A percentile compares a stretch with the other conserved stretches of the same genome.
These are phyloP conservation scores for Drosophila nikananu DNA, from an alignment of 1,140 invertebrate genomes.

Conservation along the genomic window DNA sequence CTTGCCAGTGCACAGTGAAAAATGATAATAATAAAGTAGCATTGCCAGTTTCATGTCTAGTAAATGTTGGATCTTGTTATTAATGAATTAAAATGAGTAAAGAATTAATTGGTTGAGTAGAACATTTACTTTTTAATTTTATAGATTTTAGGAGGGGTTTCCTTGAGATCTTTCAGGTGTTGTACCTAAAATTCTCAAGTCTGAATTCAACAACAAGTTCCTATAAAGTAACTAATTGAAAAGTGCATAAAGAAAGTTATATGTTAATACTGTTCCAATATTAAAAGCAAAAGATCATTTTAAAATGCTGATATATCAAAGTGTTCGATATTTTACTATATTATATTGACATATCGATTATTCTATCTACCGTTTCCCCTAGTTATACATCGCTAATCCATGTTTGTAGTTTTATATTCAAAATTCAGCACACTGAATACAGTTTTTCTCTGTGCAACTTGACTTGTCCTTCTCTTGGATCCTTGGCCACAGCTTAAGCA, in stretches of 20 bases:
- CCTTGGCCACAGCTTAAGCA: conserved; percentile 55
- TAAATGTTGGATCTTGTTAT: not conserved
- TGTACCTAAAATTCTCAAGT: too few species aligned
- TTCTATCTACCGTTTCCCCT: not conserved
- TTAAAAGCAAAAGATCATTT: not conserved
- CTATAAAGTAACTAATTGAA: too few species aligned
- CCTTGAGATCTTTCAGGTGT: too few species aligned
- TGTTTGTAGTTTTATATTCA: not conserved
- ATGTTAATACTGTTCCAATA: not conserved
- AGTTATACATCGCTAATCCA: not conserved
- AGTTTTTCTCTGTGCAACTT: conserved; percentile 12
- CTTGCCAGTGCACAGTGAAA: conserved; percentile 2
- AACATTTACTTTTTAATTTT: not conserved
- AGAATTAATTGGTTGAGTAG: not conserved
- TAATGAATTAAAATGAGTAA: not conserved
- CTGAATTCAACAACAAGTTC: too few species aligned
- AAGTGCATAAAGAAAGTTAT: too few species aligned
- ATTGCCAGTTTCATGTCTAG: not conserved
- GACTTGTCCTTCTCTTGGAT: conserved; percentile 3
- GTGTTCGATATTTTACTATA: not conserved
- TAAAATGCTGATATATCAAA: too few species aligned
- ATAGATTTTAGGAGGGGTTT: not conserved
- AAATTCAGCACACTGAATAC: not conserved
- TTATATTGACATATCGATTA: not conserved
- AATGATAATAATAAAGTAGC: not conserved